Conservation (phyloP, 2,113 vertebrate species). For the Bubo bubo region DNA sequence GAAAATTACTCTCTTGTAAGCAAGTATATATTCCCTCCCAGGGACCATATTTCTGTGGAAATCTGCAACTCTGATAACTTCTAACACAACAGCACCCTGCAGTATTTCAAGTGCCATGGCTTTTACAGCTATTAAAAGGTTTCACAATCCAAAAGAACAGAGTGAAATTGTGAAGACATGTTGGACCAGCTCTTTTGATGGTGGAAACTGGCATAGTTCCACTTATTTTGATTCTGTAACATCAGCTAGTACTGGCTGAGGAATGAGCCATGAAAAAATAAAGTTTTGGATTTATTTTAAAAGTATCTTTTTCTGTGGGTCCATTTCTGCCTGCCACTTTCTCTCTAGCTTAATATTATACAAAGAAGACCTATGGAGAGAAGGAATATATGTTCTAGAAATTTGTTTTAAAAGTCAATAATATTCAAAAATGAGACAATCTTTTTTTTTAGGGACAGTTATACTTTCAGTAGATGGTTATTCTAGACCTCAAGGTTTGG, state of each 20-base stretch:
- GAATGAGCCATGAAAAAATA: background rate
- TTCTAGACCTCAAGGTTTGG: background rate
- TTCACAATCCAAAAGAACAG: background rate
- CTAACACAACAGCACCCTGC: background rate
- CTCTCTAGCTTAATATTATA: background rate
- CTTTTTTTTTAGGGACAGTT: background rate
- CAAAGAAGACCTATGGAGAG: background rate
- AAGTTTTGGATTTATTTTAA: background rate
- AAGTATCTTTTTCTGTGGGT: background rate
- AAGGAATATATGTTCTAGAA: background rate
- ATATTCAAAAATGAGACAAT: rapidly evolving
- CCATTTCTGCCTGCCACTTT: background rate
- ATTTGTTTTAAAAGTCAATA: background rate
- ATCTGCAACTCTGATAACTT: background rate
- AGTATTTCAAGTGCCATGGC: background rate
- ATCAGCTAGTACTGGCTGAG: background rate
- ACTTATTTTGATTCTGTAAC: background rate
- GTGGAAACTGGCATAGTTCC: background rate
- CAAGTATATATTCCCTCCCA: background rate
- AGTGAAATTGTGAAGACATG: background rate
- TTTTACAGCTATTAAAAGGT: background rate
- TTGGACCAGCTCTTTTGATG: background rate
- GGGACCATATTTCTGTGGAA: background rate
- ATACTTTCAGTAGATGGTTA: rapidly evolving
- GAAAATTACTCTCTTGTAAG: background rate